Evolutionary conservation across 1,140 invertebrate species (phyloP).

Genomic region (Heliconius nattereri): DNA sequence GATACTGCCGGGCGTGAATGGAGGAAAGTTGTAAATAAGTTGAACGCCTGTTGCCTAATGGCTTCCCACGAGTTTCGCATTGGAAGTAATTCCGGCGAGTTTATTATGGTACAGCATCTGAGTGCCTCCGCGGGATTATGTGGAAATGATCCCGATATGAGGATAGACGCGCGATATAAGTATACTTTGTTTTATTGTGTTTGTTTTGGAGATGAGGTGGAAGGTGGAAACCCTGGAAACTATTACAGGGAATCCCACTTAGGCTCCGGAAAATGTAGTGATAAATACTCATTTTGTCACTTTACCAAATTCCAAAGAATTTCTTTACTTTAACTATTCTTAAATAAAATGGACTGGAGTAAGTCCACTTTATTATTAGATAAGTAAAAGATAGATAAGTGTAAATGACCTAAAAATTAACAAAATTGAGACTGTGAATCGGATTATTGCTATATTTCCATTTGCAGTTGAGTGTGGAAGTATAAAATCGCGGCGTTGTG

Average conservation of each 20-base stretch:
- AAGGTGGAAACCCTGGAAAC: not conserved
- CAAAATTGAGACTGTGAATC: too few relatives aligned
- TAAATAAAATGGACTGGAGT: not conserved
- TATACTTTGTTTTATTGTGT: conserved; percentile 17
- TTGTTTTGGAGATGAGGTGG: conserved; percentile 19
- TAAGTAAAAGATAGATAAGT: too few relatives aligned
- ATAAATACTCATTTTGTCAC: not conserved
- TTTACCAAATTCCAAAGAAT: not conserved
- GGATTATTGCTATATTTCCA: too few relatives aligned
- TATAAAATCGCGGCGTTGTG: too few relatives aligned
- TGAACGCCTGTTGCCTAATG: conserved; percentile 61
- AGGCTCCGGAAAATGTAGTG: not conserved
- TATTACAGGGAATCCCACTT: conserved; percentile 8
- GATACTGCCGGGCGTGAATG: conserved; percentile 30
- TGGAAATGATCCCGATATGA: conserved; percentile 30
- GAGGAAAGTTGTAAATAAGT: conserved; percentile 57
- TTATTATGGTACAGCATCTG: conserved; percentile 53
- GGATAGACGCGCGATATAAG: not conserved
- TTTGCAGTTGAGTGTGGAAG: too few relatives aligned
- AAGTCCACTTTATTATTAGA: not conserved
- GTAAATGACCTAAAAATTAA: too few relatives aligned
- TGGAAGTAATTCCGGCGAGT: conserved; percentile 50
- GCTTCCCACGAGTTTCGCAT: conserved; percentile 44
- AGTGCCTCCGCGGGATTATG: conserved; percentile 9
- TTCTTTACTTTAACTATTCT: not conserved